These are phyloP conservation scores for Mastacembelus armatus DNA, from an alignment of 2,797 vertebrate species.

Conservation along the genomic window DNA sequence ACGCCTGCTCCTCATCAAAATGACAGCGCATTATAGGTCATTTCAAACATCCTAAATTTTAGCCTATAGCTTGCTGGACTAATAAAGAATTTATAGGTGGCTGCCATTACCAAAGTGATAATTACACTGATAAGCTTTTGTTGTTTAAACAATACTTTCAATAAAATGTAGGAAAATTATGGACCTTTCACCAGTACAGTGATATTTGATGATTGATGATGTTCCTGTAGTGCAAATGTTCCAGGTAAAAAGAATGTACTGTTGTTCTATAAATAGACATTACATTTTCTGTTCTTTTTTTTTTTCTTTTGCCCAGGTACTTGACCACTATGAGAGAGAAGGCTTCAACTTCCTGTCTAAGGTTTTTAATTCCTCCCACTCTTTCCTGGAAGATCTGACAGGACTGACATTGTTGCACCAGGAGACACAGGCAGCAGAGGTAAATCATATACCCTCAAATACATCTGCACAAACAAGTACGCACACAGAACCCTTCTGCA, in stretches of 20 bases:
- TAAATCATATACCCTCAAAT: slow-evolving; percentile 67
- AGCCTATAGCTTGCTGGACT: background rate
- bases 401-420: slow-evolving; percentile 96
- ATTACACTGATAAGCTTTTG: too few species aligned
- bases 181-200: too few species aligned
- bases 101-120: too few species aligned
- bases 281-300: background rate
- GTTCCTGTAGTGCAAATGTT: background rate
- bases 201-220: too few species aligned
- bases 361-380: slow-evolving; percentile 99
- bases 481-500: background rate
- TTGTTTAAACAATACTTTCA: too few species aligned
- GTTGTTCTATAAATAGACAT: background rate
- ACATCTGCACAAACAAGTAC: slow-evolving; percentile 5
- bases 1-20: background rate
- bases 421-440: slow-evolving; percentile 98
- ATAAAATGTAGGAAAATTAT: too few species aligned
- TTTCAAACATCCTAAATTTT: background rate
- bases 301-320: slow-evolving; percentile 83
- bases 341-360: slow-evolving; percentile 94
- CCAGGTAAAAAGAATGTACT: background rate
- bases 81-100: background rate
- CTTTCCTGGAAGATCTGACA: slow-evolving; percentile 97
- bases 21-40: too few species aligned
- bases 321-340: slow-evolving; percentile 93